Evolutionary conservation across 2,797 vertebrate species (phyloP).

Genomic region (Manis javanica): DNA sequence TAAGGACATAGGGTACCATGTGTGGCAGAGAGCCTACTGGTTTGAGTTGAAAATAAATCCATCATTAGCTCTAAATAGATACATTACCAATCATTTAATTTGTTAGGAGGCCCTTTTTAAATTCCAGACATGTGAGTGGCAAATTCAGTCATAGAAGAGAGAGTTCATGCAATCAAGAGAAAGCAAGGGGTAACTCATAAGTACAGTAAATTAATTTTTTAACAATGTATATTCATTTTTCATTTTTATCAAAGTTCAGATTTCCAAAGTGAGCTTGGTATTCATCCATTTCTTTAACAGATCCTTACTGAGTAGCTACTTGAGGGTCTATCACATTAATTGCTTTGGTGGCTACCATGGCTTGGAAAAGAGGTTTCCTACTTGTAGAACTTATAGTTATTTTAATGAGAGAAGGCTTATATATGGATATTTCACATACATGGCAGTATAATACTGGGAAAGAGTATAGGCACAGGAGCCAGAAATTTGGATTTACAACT

Average conservation of each 20-base stretch:
- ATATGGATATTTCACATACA: neutral
- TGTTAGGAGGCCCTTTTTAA: neutral
- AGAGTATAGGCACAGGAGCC: neutral
- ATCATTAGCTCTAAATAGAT: slow-evolving; percentile 21
- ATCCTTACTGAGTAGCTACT: neutral
- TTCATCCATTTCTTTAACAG: neutral
- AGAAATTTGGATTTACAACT: neutral
- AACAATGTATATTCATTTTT: neutral
- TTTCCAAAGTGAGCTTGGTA: neutral
- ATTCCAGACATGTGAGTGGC: slow-evolving; percentile 5
- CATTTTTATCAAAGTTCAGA: slow-evolving; percentile 11
- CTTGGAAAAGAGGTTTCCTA: neutral
- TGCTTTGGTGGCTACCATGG: neutral
- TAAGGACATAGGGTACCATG: neutral
- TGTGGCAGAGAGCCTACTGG: slow-evolving; percentile 32
- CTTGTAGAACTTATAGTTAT: neutral
- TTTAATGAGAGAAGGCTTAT: neutral
- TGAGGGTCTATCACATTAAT: neutral
- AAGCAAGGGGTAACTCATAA: neutral
- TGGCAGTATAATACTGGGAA: neutral
- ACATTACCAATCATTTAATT: slow-evolving; percentile 26
- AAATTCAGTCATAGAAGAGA: neutral
- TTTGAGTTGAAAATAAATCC: slow-evolving; percentile 51
- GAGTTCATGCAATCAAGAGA: neutral
- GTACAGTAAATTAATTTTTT: neutral